A percentile compares a stretch with the other conserved stretches of the same genome.
phyloP scores from a whole-genome alignment of 2,888 invertebrate genomes.

The Dinocampus coccinellae region DNA sequence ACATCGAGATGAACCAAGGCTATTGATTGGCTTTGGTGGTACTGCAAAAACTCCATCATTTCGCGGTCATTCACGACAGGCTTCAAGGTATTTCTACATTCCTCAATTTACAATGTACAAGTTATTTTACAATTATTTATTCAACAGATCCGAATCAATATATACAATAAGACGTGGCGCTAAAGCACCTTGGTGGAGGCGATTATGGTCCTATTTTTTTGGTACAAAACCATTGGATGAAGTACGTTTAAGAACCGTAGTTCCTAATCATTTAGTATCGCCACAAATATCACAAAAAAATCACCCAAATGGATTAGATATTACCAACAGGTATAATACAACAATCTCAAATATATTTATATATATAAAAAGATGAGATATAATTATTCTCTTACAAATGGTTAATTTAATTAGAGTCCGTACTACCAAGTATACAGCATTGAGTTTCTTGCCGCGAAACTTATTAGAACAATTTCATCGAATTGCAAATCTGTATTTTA shows the following conservation, averaged over 20 bases:
- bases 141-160: slow-evolving; percentile 81
- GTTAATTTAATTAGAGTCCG: slow-evolving; percentile 74
- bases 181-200: slow-evolving; percentile 80
- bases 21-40: slow-evolving; percentile 64
- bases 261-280: slow-evolving; percentile 88
- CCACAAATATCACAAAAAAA: slow-evolving; percentile 83
- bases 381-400: background rate
- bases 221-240: slow-evolving; percentile 75
- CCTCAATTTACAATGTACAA: background rate
- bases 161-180: slow-evolving; percentile 86
- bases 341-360: background rate
- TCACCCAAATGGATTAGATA: slow-evolving; percentile 86
- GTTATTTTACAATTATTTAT: slow-evolving; percentile 7
- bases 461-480: slow-evolving; percentile 97
- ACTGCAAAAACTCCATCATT: slow-evolving; percentile 69
- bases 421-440: slow-evolving; percentile 94
- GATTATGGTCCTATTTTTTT: slow-evolving; percentile 70
- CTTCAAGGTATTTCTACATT: slow-evolving; percentile 74
- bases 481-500: slow-evolving; percentile 97
- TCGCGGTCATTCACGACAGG: slow-evolving; percentile 86
- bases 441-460: slow-evolving; percentile 96
- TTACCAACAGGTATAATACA: slow-evolving; percentile 75
- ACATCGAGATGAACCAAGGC: slow-evolving; percentile 77
- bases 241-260: slow-evolving; percentile 79
- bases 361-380: background rate